Percentiles rank a stretch among this genome's conserved stretches.
Evolutionary conservation across 1,140 invertebrate species (phyloP).

Genomic region (Hyphantria cunea): DNA sequence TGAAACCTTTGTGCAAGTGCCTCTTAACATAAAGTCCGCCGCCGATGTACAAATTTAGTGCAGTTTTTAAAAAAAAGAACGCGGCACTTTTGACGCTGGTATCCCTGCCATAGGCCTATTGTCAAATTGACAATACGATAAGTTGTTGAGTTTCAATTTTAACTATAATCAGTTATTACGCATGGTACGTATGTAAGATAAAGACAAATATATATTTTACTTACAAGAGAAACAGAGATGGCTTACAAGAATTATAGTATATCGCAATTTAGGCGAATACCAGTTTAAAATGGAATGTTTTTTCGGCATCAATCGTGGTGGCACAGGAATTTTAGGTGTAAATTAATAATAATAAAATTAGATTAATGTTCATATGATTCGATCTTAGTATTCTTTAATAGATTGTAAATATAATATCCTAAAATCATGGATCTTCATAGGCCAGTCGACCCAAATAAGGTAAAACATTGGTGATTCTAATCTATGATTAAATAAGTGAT

Average conservation of each 20-base stretch:
- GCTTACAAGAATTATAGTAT: not conserved
- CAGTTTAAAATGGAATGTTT: not conserved
- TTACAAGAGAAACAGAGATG: too few relatives aligned
- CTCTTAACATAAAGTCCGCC: too few relatives aligned
- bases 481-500: constrained; percentile 14
- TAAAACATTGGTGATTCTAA: constrained; percentile 49
- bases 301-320: constrained; percentile 11
- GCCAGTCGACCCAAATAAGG: constrained; percentile 85
- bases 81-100: too few relatives aligned
- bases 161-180: too few relatives aligned
- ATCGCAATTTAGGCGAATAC: not conserved
- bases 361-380: constrained; percentile 25
- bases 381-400: constrained; percentile 4
- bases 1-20: too few relatives aligned
- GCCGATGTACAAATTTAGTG: too few relatives aligned
- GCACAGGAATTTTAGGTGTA: constrained; percentile 6
- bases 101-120: too few relatives aligned
- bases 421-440: constrained; percentile 82
- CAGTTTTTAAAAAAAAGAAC: too few relatives aligned
- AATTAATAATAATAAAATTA: constrained; percentile 26
- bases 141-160: too few relatives aligned
- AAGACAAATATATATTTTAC: too few relatives aligned
- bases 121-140: too few relatives aligned
- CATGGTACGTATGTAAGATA: too few relatives aligned
- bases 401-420: constrained; percentile 16